These are phyloP conservation scores for Nemotelus pantherinus DNA, from an alignment of 2,888 invertebrate genomes.

Conservation along the genomic window DNA sequence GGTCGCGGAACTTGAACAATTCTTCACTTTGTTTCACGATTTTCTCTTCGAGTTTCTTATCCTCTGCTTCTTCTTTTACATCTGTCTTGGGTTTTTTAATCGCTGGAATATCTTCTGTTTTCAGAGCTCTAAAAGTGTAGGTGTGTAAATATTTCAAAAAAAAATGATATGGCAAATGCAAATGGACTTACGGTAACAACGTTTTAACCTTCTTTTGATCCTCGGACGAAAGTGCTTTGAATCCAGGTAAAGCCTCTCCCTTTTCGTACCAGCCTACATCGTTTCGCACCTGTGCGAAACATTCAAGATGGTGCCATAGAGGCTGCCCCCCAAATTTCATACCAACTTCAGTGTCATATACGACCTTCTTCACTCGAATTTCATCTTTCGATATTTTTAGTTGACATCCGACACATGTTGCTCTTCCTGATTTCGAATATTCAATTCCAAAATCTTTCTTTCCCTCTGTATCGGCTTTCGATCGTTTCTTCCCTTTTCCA, in stretches of 20 bases:
- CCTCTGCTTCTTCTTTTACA: slow-evolving; percentile 68
- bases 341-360: slow-evolving; percentile 83
- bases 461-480: slow-evolving; percentile 63
- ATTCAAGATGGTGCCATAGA: slow-evolving; percentile 91
- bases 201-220: slow-evolving; percentile 74
- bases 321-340: slow-evolving; percentile 84
- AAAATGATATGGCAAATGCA: slow-evolving; percentile 10
- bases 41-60: slow-evolving; percentile 70
- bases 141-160: not conserved
- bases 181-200: slow-evolving; percentile 71
- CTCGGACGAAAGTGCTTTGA: slow-evolving; percentile 73
- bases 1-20: slow-evolving; percentile 73
- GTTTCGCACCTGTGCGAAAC: slow-evolving; percentile 80
- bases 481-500: slow-evolving; percentile 68
- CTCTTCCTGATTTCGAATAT: slow-evolving; percentile 85
- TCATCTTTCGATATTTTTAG: slow-evolving; percentile 80
- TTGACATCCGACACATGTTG: slow-evolving; percentile 85
- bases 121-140: slow-evolving; percentile 54
- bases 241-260: slow-evolving; percentile 82
- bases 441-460: slow-evolving; percentile 79
- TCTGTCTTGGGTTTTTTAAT: slow-evolving; percentile 78
- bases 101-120: slow-evolving; percentile 68
- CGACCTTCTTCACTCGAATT: slow-evolving; percentile 83
- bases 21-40: slow-evolving; percentile 57
- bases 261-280: slow-evolving; percentile 78